phyloP scores from a whole-genome alignment of 1,140 invertebrate genomes.

The Gonatopus flavifemur region DNA sequence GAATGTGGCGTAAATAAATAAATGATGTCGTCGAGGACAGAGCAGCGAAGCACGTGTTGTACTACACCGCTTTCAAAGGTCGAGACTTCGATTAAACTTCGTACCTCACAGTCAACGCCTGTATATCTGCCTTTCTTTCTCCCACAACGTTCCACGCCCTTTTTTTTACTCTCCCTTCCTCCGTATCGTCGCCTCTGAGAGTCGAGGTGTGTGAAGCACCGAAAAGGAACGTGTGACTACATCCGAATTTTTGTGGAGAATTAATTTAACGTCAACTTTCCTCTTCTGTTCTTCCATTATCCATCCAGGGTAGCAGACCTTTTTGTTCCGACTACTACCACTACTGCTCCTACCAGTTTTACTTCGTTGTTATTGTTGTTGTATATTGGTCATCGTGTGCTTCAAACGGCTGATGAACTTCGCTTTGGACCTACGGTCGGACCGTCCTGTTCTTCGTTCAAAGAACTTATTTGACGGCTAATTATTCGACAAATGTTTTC shows the following conservation, averaged over 20 bases:
- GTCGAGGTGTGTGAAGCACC: too few relatives aligned
- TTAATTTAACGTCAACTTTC: conserved; percentile 47
- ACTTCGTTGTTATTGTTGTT: too few relatives aligned
- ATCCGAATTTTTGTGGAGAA: conserved; percentile 35
- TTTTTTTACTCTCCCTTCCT: not conserved
- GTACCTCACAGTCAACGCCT: conserved; percentile 30
- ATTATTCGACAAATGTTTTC: conserved; percentile 33
- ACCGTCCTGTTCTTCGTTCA: too few relatives aligned
- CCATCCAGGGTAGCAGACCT: too few relatives aligned
- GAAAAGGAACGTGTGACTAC: conserved; percentile 32
- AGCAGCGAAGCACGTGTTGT: conserved; percentile 18
- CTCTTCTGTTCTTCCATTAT: too few relatives aligned
- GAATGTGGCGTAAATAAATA: conserved; percentile 56
- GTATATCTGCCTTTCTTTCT: conserved; percentile 16
- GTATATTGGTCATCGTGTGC: too few relatives aligned
- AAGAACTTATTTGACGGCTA: too few relatives aligned
- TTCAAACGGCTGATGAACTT: too few relatives aligned
- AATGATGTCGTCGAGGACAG: conserved; percentile 47
- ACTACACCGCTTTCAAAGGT: conserved; percentile 41
- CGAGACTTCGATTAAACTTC: conserved; percentile 45
- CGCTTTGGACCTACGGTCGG: too few relatives aligned
- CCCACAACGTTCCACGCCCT: not conserved
- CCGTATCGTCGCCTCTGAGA: conserved; percentile 1
- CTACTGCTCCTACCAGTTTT: too few relatives aligned
- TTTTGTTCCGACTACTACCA: too few relatives aligned